phyloP scores from a whole-genome alignment of 2,888 invertebrate species.

The Cheilosia soror region DNA sequence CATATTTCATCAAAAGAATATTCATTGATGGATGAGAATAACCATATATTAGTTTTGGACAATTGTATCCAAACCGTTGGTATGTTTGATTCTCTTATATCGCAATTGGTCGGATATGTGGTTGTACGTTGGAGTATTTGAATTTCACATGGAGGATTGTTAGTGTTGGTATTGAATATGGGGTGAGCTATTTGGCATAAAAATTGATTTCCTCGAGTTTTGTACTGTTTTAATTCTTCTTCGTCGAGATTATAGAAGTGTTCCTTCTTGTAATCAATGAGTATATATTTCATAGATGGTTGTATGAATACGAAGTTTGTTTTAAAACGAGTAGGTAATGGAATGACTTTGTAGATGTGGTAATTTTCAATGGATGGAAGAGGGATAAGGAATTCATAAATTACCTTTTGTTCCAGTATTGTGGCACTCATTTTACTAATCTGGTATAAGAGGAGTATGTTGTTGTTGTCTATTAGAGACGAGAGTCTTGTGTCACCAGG shows the following conservation, averaged over 20 bases:
- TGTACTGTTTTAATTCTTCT: not conserved
- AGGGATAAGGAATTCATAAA: not conserved
- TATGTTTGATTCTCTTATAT: not conserved
- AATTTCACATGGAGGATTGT: not conserved
- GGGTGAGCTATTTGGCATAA: slow-evolving; percentile 4
- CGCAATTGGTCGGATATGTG: not conserved
- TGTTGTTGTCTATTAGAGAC: not conserved
- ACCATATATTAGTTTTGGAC: not conserved
- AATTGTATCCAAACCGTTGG: slow-evolving; percentile 2
- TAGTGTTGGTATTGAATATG: slow-evolving; percentile 2
- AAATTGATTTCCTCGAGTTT: not conserved
- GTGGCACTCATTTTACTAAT: slow-evolving; percentile 3
- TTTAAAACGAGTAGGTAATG: not conserved
- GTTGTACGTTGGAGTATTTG: not conserved
- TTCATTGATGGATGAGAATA: not conserved
- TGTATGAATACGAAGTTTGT: not conserved
- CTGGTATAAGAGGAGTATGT: slow-evolving; percentile 1
- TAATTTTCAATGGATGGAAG: not conserved
- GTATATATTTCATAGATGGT: not conserved
- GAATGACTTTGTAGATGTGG: not conserved
- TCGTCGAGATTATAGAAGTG: not conserved
- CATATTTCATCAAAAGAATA: slow-evolving; percentile 3
- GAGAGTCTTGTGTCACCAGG: slow-evolving; percentile 2
- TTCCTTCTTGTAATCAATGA: not conserved
- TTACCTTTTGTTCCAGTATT: not conserved